These are phyloP conservation scores for Antennarius maculatus DNA, from an alignment of 2,797 vertebrate species.

Conservation along the genomic window DNA sequence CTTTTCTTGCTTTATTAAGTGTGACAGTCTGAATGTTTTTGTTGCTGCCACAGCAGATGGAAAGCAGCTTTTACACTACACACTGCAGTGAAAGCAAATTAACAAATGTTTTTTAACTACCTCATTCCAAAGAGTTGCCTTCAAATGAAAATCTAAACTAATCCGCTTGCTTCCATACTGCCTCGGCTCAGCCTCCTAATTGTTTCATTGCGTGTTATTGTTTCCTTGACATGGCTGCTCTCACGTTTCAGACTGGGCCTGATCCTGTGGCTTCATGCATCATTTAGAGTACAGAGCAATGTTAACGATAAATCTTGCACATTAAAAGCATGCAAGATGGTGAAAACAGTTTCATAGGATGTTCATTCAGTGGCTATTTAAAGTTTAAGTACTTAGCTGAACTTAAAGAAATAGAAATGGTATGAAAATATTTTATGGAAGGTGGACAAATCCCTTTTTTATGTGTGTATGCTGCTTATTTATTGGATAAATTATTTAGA, in stretches of 20 bases:
- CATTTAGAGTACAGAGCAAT: slow-evolving; percentile 17
- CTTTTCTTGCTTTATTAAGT: not conserved
- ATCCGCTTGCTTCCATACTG: not conserved
- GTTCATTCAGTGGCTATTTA: not conserved
- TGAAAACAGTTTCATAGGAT: slow-evolving; percentile 16
- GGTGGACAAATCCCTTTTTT: slow-evolving; percentile 1
- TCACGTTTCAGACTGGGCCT: slow-evolving; percentile 31
- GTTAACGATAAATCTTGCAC: slow-evolving; percentile 17
- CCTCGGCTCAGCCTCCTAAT: not conserved
- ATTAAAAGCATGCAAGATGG: not conserved
- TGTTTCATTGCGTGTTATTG: not conserved
- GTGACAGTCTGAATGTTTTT: not conserved
- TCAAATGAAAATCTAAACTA: not conserved
- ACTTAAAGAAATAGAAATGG: slow-evolving; percentile 22
- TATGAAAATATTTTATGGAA: not conserved
- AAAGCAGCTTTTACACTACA: not conserved
- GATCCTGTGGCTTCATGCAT: slow-evolving; percentile 25
- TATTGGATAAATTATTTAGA: too few species aligned
- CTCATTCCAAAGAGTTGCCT: not conserved
- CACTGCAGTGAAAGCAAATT: slow-evolving; percentile 12
- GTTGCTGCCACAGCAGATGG: slow-evolving; percentile 10
- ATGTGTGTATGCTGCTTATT: too few species aligned
- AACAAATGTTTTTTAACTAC: slow-evolving; percentile 11
- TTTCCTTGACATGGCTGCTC: slow-evolving; percentile 5
- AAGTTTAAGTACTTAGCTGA: slow-evolving; percentile 2